Conservation (phyloP, 2,797 vertebrate species). For the Delichon dasypus region DNA sequence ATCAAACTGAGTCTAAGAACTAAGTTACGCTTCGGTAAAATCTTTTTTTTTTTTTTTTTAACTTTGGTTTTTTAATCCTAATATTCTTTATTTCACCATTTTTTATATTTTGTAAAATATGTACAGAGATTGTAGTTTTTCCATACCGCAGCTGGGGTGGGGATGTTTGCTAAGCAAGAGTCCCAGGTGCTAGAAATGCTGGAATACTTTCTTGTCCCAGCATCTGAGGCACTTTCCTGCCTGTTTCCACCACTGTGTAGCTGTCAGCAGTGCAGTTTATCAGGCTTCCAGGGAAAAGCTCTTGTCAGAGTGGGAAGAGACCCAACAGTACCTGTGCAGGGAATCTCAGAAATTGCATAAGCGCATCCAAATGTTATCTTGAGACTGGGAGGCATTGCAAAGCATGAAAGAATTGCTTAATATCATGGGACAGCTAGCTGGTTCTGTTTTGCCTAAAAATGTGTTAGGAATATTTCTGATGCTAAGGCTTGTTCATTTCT, state of each 20-base stretch:
- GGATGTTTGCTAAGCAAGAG: neutral
- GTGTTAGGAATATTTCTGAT: conserved; percentile 27
- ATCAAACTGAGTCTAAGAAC: neutral
- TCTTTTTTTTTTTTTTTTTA: neutral
- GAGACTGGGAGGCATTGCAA: neutral
- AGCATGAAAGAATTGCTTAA: neutral
- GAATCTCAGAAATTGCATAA: conserved; percentile 17
- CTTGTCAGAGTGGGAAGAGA: neutral
- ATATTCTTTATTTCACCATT: neutral
- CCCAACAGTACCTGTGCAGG: neutral
- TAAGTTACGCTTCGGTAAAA: neutral
- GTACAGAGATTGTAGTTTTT: neutral
- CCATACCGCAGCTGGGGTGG: neutral
- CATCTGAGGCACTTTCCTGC: neutral
- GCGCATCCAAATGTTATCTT: neutral
- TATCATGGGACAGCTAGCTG: neutral
- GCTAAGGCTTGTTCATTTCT: conserved; percentile 27
- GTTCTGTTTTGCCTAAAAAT: conserved; percentile 48
- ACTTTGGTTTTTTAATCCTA: neutral
- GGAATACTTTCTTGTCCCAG: neutral
- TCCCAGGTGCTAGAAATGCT: neutral
- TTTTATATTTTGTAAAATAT: neutral
- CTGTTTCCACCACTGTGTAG: neutral
- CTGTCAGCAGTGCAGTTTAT: neutral
- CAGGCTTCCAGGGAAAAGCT: neutral